A percentile compares a stretch with the other conserved stretches of the same genome.
phyloP scores from a whole-genome alignment of 2,888 invertebrate genomes.

The Tanaodytes sp. region DNA sequence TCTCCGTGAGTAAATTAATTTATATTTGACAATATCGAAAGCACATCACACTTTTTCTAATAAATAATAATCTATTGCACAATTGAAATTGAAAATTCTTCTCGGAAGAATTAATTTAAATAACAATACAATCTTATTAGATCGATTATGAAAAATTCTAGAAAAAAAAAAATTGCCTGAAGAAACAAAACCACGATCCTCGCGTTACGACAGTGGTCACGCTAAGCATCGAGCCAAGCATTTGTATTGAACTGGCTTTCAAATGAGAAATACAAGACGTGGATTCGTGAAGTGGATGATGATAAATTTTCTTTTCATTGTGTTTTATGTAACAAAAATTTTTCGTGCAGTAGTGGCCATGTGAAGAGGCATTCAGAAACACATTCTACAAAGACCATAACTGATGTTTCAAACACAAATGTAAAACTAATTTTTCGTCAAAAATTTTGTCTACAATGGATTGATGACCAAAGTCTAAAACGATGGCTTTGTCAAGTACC shows the following conservation, averaged over 20 bases:
- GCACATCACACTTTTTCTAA: too few species aligned
- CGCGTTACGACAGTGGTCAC: too few species aligned
- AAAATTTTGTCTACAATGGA: not conserved
- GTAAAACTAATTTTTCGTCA: not conserved
- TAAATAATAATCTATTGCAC: too few species aligned
- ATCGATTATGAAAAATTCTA: too few species aligned
- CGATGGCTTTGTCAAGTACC: not conserved
- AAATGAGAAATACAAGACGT: not conserved
- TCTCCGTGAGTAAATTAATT: too few species aligned
- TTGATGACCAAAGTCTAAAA: not conserved
- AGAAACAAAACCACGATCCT: too few species aligned
- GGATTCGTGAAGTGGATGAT: not conserved
- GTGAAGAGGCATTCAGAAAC: not conserved
- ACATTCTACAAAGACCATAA: not conserved
- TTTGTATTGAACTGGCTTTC: not conserved
- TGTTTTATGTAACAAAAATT: not conserved
- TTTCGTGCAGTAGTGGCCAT: not conserved
- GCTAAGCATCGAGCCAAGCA: too few species aligned
- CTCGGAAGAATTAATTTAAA: too few species aligned
- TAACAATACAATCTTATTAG: too few species aligned
- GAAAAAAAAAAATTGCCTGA: too few species aligned
- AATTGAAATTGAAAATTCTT: too few species aligned
- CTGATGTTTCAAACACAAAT: not conserved
- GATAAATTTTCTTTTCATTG: not conserved
- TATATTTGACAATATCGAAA: too few species aligned